Evolutionary conservation across 2,113 vertebrate species (phyloP), one percentile per base, ranked within the genome.

Genomic region (Anolis sagrei): DNA sequence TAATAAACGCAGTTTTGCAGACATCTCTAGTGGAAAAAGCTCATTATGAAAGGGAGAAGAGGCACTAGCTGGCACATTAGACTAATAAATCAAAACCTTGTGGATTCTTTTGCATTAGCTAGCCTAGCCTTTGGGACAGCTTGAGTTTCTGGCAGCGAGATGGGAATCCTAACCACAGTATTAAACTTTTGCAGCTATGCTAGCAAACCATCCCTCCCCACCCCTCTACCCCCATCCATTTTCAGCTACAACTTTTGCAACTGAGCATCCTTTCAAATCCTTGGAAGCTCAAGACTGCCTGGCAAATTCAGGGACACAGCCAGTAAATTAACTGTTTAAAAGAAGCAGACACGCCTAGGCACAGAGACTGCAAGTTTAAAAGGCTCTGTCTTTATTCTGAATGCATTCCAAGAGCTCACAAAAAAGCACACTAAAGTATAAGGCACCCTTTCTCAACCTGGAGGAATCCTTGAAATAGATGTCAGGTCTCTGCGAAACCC

Each of bases 1-100:
- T 92, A 90, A 86, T 90, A 21, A 39, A 85, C 75, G 88, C 49
- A n/a, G 23, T 88, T 89, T 79, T 83, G 89, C 90, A 91, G 90
- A 91, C 90, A 91, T 89, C 93, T 88, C 87, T 82, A 91, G 89
- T 93, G 94, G 90, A 93, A 92, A 92, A 87, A 79, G 88, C 88
- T 93, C 91, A 89, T 92, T 93, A 93, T 4, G 48, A 84, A 89
- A 89, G 39, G 82, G 68, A 74, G 89, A 89, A 90, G 90, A 93
- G 85, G 88, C 89, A 88, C 91, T 90, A 92, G 88, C 91, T 89
- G 90, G 90, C 87, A 85, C 86, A 90, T 92, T 90, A 92, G 89
- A 80, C 92, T 89, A 93, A 93, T 92, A 93, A 93, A 93, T 92
- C 92, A 94, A 86, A 74, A 10, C n/a, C 81, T 91, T 79, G 81